A percentile compares a stretch with the other conserved stretches of the same genome.
Conservation (phyloP, 2,113 vertebrate species). For the Tursiops truncatus region DNA sequence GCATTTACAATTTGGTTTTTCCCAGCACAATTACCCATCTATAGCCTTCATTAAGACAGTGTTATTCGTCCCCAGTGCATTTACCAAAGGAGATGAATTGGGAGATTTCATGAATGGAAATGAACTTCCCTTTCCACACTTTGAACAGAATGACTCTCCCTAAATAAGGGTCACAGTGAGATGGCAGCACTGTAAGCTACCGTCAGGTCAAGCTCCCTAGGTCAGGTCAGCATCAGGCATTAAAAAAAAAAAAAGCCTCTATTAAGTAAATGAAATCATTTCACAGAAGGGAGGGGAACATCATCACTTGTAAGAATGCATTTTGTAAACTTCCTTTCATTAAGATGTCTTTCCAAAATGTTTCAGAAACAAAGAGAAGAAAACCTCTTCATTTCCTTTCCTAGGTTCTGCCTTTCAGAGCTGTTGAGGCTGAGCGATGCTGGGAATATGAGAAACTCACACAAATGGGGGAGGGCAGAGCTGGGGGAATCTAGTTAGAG, state of each 20-base stretch:
- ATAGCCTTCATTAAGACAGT: not conserved
- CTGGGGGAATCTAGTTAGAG: constrained; percentile 52
- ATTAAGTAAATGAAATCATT: not conserved
- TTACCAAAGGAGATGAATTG: not conserved
- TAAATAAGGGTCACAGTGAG: not conserved
- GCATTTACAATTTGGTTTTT: not conserved
- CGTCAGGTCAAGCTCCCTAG: not conserved
- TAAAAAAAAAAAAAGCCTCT: not conserved
- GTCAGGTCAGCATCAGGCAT: not conserved
- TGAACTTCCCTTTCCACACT: not conserved
- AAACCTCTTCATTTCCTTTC: not conserved
- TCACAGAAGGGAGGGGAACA: no score
- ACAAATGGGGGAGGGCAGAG: not conserved
- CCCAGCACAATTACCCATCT: not conserved
- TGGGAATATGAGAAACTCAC: not conserved
- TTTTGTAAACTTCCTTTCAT: not conserved
- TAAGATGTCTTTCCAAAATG: not conserved
- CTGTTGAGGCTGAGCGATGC: not conserved
- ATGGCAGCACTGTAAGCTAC: not conserved
- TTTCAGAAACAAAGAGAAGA: not conserved
- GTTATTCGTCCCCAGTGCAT: accelerated
- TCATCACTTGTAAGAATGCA: not conserved
- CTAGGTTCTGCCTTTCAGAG: not conserved
- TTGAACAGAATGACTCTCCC: not conserved
- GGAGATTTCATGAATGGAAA: not conserved